Evolutionary conservation across 2,113 vertebrate species (phyloP).

Genomic region (Chionis minor): DNA sequence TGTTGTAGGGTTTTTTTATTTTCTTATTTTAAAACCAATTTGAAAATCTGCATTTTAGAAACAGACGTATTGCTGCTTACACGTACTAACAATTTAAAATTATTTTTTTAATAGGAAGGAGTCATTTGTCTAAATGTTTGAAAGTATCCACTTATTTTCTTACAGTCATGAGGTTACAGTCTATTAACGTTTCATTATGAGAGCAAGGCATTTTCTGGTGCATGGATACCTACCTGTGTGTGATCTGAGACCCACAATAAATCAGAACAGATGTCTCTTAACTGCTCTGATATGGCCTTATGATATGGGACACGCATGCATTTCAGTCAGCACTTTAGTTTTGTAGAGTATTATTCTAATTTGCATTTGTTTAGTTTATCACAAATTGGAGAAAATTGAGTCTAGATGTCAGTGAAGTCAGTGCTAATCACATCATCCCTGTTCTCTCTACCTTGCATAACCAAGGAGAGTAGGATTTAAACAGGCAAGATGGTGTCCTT

Average conservation of each 20-base stretch:
- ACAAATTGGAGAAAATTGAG: not conserved
- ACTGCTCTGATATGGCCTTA: not conserved
- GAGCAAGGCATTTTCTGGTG: not conserved
- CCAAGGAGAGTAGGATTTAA: not conserved
- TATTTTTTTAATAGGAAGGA: not conserved
- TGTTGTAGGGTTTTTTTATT: not conserved
- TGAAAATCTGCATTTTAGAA: not conserved
- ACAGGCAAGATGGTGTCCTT: not conserved
- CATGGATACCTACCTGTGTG: not conserved
- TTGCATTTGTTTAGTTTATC: not conserved
- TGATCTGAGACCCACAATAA: not conserved
- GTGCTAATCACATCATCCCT: not conserved
- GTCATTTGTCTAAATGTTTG: not conserved
- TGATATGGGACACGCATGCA: rapidly evolving
- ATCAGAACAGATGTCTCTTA: not conserved
- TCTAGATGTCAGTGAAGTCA: not conserved
- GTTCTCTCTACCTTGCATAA: not conserved
- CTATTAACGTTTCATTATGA: not conserved
- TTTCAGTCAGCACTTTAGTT: not conserved
- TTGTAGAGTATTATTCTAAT: not conserved
- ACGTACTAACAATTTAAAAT: not conserved
- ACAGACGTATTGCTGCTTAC: not conserved
- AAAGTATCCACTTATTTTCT: not conserved
- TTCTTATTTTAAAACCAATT: not conserved
- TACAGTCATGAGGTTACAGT: rapidly evolving